Conservation (phyloP, 1,140 invertebrate genomes). For the Drosophila pectinifera region DNA sequence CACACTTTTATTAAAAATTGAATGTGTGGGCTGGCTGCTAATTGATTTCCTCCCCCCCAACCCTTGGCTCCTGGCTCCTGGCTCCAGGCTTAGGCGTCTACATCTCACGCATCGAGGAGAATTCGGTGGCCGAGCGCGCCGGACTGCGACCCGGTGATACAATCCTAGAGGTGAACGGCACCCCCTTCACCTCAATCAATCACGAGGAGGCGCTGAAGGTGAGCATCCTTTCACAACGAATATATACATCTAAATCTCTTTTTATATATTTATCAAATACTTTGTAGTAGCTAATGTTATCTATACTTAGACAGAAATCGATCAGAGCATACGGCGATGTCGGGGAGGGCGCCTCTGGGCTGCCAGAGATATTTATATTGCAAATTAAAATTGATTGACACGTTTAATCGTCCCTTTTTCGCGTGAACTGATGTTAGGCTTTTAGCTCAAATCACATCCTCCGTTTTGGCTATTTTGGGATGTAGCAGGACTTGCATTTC, state of each 20-base stretch:
- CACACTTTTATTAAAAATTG: slow-evolving; percentile 64
- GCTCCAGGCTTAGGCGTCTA: slow-evolving; percentile 94
- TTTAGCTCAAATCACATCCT: neutral
- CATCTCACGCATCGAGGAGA: slow-evolving; percentile 94
- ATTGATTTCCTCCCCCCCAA: slow-evolving; percentile 57
- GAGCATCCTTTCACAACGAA: slow-evolving; percentile 78
- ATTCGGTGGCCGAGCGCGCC: slow-evolving; percentile 93
- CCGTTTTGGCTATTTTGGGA: neutral
- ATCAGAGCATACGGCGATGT: slow-evolving; percentile 59
- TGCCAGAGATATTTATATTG: slow-evolving; percentile 7
- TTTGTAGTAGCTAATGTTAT: slow-evolving; percentile 67
- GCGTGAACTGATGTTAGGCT: neutral
- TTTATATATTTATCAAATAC: slow-evolving; percentile 44
- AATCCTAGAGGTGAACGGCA: slow-evolving; percentile 95
- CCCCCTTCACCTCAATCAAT: slow-evolving; percentile 93
- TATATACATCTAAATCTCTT: slow-evolving; percentile 42
- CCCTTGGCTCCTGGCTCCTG: too few species aligned
- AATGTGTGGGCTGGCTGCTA: slow-evolving; percentile 54
- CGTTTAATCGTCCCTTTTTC: neutral
- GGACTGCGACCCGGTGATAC: slow-evolving; percentile 94
- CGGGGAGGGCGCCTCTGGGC: neutral
- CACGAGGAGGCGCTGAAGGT: slow-evolving; percentile 95
- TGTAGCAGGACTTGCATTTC: neutral
- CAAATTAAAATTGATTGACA: slow-evolving; percentile 21
- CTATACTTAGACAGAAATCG: slow-evolving; percentile 58